phyloP scores from a whole-genome alignment of 2,888 invertebrate genomes.

The Aspidapion aeneum region DNA sequence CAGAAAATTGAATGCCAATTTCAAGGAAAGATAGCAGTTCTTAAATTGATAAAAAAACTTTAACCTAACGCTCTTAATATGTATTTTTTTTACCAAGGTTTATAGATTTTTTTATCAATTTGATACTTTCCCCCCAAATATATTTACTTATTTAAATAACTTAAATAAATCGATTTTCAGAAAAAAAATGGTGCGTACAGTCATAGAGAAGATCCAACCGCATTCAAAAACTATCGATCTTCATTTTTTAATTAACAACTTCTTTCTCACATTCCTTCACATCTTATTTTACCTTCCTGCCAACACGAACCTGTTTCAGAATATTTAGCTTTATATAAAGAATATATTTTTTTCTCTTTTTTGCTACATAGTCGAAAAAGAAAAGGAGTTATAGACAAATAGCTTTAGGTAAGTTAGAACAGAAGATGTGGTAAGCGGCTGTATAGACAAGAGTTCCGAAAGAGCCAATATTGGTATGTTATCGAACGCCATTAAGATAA shows the following conservation, averaged over 20 bases:
- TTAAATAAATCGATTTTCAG: no score
- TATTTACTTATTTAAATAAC: no score
- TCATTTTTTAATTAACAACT: not conserved
- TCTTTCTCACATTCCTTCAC: not conserved
- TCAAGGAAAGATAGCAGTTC: no score
- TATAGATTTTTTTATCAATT: no score
- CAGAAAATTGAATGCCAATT: no score
- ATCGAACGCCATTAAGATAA: not conserved
- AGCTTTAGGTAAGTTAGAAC: not conserved
- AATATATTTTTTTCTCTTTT: no score
- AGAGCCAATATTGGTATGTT: not conserved
- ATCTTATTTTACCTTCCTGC: not conserved
- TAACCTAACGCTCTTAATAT: no score
- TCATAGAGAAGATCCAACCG: not conserved
- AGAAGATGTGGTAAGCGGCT: not conserved
- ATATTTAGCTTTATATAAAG: not conserved
- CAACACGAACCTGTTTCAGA: not conserved
- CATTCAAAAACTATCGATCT: conserved; percentile 1
- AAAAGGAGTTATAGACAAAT: not conserved
- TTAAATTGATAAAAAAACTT: no score
- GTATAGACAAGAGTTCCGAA: no score
- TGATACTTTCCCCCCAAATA: no score
- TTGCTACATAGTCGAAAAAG: not conserved
- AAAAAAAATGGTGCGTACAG: not conserved
- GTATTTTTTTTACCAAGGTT: no score